Conservation (phyloP, 1,140 invertebrate species). For the Heterodera schachtii region DNA sequence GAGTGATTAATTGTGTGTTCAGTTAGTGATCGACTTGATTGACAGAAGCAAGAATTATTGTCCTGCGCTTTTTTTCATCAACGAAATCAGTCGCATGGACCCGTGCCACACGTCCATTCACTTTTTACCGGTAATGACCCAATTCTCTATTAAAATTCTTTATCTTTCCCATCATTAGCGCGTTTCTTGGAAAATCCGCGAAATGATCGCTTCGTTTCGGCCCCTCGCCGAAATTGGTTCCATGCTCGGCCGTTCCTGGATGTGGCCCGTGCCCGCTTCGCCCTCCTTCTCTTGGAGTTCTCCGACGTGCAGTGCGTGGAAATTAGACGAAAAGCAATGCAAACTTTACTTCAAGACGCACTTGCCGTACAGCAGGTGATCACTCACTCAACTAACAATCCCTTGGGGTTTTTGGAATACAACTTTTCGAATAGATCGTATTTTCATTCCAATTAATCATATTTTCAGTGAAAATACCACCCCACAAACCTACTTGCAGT, state of each 20-base stretch:
- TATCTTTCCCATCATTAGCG: constrained; percentile 24
- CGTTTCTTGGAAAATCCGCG: constrained; percentile 49
- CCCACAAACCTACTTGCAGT: constrained; percentile 52
- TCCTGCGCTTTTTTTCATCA: constrained; percentile 50
- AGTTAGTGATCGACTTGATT: constrained; percentile 50
- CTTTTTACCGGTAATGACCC: constrained; percentile 42
- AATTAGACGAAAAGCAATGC: constrained; percentile 36
- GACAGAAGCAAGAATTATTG: constrained; percentile 49
- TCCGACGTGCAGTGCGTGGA: constrained; percentile 43
- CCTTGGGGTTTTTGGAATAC: no score
- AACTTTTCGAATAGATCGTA: no score
- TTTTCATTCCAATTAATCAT: constrained; percentile 2
- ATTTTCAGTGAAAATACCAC: constrained; percentile 30
- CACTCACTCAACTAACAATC: no score
- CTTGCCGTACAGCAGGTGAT: constrained; percentile 39
- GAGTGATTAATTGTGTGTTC: neutral
- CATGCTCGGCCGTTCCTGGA: constrained; percentile 43
- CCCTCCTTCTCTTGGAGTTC: constrained; percentile 39
- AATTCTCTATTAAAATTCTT: neutral
- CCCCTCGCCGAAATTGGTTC: constrained; percentile 46
- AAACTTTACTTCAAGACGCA: constrained; percentile 51
- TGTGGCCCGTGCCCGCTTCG: constrained; percentile 45
- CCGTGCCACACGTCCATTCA: constrained; percentile 41
- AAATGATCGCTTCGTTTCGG: constrained; percentile 50
- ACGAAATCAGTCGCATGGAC: constrained; percentile 48